Evolutionary conservation across 2,797 vertebrate species (phyloP).

Genomic region (Sebastes trivittatus): DNA sequence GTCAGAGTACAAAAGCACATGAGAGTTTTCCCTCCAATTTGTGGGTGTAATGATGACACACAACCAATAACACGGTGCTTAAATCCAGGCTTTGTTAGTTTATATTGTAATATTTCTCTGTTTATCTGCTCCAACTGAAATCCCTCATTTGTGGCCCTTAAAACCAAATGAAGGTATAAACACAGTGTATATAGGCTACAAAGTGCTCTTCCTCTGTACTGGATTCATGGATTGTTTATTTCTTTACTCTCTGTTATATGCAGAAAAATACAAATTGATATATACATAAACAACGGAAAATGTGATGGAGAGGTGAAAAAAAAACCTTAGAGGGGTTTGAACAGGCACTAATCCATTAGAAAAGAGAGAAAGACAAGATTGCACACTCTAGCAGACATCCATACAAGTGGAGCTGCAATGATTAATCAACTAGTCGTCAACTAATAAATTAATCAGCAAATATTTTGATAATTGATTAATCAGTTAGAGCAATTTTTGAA

Average conservation of each 20-base stretch:
- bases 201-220: conserved; percentile 8
- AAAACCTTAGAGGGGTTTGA: too few relatives aligned
- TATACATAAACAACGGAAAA: background rate
- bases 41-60: conserved; percentile 52
- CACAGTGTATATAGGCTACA: background rate
- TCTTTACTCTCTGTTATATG: background rate
- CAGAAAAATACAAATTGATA: background rate
- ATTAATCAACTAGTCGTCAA: too few relatives aligned
- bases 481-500: accelerated
- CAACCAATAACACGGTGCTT: conserved; percentile 33
- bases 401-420: too few relatives aligned
- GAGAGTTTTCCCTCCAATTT: conserved; percentile 44
- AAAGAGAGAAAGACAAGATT: background rate
- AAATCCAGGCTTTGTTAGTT: conserved; percentile 45
- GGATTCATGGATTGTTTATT: background rate
- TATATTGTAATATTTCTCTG: conserved; percentile 30
- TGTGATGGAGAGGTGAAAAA: background rate
- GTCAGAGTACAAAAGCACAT: conserved; percentile 29
- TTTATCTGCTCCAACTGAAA: conserved; percentile 30
- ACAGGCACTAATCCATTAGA: background rate
- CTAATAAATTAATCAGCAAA: too few relatives aligned
- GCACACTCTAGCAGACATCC: background rate
- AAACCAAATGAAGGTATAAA: conserved; percentile 40
- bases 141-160: conserved; percentile 38
- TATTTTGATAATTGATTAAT: too few relatives aligned